These are phyloP conservation scores for Trachelus troglodyta DNA, from an alignment of 2,888 invertebrate genomes.

Conservation along the genomic window DNA sequence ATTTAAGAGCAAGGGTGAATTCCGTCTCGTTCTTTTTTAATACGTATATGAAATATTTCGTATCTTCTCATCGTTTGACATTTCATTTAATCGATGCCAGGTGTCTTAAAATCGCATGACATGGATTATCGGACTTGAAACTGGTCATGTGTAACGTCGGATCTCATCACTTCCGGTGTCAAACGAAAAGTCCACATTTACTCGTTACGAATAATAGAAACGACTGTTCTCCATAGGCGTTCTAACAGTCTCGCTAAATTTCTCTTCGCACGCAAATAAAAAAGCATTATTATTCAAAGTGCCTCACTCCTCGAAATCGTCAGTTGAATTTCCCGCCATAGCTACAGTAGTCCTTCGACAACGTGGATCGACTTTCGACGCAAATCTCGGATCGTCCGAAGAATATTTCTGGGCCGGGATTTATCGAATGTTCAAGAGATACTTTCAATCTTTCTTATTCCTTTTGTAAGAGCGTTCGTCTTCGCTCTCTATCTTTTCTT, in stretches of 20 bases:
- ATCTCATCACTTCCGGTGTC: not conserved
- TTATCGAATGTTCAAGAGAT: not conserved
- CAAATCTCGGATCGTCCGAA: not conserved
- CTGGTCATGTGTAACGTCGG: not conserved
- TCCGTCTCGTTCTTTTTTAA: not conserved
- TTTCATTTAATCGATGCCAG: not conserved
- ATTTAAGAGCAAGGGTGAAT: not conserved
- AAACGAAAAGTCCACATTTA: not conserved
- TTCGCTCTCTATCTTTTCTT: not conserved
- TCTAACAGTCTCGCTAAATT: not conserved
- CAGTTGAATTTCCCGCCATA: not conserved
- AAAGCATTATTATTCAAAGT: not conserved
- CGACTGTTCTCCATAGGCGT: not conserved
- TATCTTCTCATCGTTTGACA: not conserved
- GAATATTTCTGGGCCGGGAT: not conserved
- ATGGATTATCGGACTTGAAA: not conserved
- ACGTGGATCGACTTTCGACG: not conserved
- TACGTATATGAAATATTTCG: not conserved
- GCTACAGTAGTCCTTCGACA: not conserved
- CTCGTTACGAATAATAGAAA: not conserved
- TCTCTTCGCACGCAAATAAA: not conserved
- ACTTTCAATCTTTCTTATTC: not conserved
- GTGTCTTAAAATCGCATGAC: not conserved
- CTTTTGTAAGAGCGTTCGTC: not conserved
- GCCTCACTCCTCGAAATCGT: not conserved